Percentiles rank a stretch among this genome's conserved stretches.
phyloP scores from a whole-genome alignment of 2,888 invertebrate genomes.

The Metalampra italica region DNA sequence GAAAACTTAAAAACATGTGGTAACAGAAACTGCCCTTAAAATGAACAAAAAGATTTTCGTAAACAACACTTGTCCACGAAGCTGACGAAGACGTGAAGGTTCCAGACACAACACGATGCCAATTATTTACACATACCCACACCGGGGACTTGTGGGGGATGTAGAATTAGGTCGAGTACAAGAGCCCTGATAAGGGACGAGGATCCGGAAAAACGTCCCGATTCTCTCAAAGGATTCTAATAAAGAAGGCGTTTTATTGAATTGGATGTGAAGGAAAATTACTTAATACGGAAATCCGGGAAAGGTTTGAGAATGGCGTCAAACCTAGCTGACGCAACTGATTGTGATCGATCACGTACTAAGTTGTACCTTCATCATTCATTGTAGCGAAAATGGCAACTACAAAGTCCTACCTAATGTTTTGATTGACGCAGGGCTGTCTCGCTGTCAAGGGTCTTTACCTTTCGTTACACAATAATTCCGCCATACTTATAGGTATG shows the following conservation, averaged over 20 bases:
- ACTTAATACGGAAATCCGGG: not conserved
- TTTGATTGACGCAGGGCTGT: too few species aligned
- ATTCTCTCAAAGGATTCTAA: slow-evolving; percentile 5
- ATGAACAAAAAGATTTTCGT: not conserved
- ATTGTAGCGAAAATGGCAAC: too few species aligned
- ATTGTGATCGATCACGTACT: too few species aligned
- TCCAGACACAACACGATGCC: slow-evolving; percentile 1
- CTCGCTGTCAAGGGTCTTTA: too few species aligned
- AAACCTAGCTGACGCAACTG: not conserved
- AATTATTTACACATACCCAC: slow-evolving; percentile 2
- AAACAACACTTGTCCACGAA: not conserved
- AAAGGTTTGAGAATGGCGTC: not conserved
- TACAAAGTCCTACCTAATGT: too few species aligned
- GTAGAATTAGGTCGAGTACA: slow-evolving; percentile 2
- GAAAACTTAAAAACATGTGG: not conserved
- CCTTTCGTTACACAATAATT: too few species aligned
- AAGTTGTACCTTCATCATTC: too few species aligned
- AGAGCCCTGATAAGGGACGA: slow-evolving; percentile 5
- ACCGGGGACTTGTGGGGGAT: not conserved
- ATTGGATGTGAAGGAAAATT: not conserved
- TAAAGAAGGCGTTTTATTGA: slow-evolving; percentile 10
- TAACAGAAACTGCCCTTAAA: not conserved
- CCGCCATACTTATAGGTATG: too few species aligned
- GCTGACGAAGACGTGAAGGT: not conserved
- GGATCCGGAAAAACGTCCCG: slow-evolving; percentile 1